Conservation (phyloP, 2,888 invertebrate genomes). For the Octodonta nipae region DNA sequence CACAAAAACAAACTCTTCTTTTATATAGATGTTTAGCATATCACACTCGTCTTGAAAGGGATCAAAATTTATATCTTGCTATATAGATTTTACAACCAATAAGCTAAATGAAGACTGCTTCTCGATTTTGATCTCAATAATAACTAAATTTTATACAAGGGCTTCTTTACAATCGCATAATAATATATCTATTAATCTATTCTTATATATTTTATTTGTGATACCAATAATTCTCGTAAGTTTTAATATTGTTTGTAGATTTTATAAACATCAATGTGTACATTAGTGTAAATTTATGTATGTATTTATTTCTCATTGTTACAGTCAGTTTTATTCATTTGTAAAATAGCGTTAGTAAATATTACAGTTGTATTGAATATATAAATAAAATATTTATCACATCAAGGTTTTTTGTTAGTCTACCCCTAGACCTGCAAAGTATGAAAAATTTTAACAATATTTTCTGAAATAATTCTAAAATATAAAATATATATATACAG, state of each 20-base stretch:
- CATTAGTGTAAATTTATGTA: constrained; percentile 31
- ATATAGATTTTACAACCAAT: constrained; percentile 17
- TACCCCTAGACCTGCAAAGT: too few species aligned
- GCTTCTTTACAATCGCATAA: constrained; percentile 13
- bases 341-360: constrained; percentile 35
- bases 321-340: constrained; percentile 28
- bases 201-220: constrained; percentile 12
- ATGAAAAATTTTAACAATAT: too few species aligned
- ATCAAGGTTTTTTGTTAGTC: not conserved
- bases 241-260: constrained; percentile 5
- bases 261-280: constrained; percentile 14
- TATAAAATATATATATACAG: too few species aligned
- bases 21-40: constrained; percentile 21
- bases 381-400: constrained; percentile 26
- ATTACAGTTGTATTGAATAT: constrained; percentile 33
- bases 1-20: too few species aligned
- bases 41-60: constrained; percentile 27
- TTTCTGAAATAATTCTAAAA: too few species aligned
- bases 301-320: constrained; percentile 32
- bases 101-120: constrained; percentile 29
- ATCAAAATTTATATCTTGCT: constrained; percentile 30
- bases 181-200: constrained; percentile 4
- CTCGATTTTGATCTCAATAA: constrained; percentile 30
- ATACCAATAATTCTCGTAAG: constrained; percentile 12
- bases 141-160: constrained; percentile 18